Base-by-base conservation (phyloP, 2,888 invertebrate genomes). In the Masnerella sp. region DNA sequence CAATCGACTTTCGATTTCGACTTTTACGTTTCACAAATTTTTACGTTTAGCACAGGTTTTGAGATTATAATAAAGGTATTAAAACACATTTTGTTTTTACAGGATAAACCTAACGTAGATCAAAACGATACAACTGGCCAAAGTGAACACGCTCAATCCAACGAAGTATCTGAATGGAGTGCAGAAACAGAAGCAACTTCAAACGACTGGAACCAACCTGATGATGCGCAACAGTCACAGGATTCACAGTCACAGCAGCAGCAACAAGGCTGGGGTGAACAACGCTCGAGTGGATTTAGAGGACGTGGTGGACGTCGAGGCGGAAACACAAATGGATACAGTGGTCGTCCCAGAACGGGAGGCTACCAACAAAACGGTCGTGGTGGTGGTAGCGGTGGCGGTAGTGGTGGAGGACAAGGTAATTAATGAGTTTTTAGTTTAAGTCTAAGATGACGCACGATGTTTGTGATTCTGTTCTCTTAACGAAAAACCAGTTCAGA, bases 251-350 rank as follows among this genome's bases (percentile, higher is more conserved):
- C 65, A 20, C 80, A 84, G 62, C 78, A 83, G 45, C 71, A 79
- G 42, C 81, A 82, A 40, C 83, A 85, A 70, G 75, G 79, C 69
- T 83, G 87, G 88, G 80, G 84, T 20, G 85, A 85, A 36, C 82
- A 84, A 51, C 85, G 82, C 47, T 80, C 84, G 9, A 79, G 83
- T 45, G 80, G 82, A 47, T 87, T 89, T 74, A 85, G 88, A 71
- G 88, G 89, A 64, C 89, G 89, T 40, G 88, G 89, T 12, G 86
- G 45, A 45, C 65, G 87, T 59, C 89, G 90, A 51, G 88, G 89
- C 5, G 89, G 90, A 65, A 89, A 88, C 77, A 82, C 88, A 67
- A 90, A 90, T 79, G 88, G 88, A 74, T 90, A 90, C 84, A 90
- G 89, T 81, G 86, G 89, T 70, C 89, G 91, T 83, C 89, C 90